Evolutionary conservation across 2,113 vertebrate genomes (phyloP), one percentile per base, ranked within the genome.

Genomic region (Pelecanus crispus): DNA sequence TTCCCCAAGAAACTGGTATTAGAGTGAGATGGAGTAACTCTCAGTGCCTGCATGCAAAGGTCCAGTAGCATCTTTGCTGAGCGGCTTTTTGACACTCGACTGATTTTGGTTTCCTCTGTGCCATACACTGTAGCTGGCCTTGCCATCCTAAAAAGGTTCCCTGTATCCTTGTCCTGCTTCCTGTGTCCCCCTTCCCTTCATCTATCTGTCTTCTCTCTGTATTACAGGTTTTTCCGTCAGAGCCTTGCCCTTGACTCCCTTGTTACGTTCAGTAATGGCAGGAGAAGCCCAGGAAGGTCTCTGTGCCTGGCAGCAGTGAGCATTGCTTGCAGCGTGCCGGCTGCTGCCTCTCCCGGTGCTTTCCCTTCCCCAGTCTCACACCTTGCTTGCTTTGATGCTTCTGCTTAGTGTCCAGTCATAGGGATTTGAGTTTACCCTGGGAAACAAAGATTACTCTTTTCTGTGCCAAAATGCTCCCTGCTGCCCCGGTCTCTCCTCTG

Each of bases 401-500:
- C 68, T 70, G 52, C 56, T 67, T 6, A 2, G 25, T 88, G 16
- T 59, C 47, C 2, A 5, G 15, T 47, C 32, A 12, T 22, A 9
- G 34, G 25, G 34, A 14, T 55, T 44, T 20, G 70, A 84, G 50
- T 1, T 78, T 52, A 31, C 36, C 17, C 26, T 56, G 9, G 12
- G 7, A 78, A 81, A 78, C 4, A 11, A 42, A 82, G 52, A 32
- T 71, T 26, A 8, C 10, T 47, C 22, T 53, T 49, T 65, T 40
- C 50, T 59, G 8, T 36, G 44, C 40, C 63, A 22, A 36, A n/a
- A 32, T 0, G 4, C 26, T 19, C n/a, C 17, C 26, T 2, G 2
- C 25, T 4, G 3, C 18, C 10, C 17, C 26, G 0, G 0, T 11
- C 9, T 81, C 36, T 77, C 32, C 34, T 42, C 56, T 58, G 0